Evolutionary conservation across 2,113 vertebrate species (phyloP).

Genomic region (Pseudorasbora parva): DNA sequence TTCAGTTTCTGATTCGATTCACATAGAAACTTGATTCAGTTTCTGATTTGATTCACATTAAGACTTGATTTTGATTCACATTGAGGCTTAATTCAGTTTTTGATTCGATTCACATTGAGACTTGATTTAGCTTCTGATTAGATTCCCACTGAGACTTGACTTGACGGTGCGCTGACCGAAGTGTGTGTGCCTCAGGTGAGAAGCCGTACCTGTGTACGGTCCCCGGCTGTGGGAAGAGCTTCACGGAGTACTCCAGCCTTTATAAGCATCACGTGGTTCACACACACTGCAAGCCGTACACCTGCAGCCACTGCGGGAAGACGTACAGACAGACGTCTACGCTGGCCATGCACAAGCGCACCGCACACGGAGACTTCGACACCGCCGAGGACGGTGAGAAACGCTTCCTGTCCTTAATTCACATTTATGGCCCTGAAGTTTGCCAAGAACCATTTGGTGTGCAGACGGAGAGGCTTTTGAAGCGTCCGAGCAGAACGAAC

Average conservation of each 20-base stretch:
- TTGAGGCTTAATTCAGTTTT: no score
- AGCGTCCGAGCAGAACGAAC: slow-evolving; percentile 56
- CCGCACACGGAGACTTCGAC: slow-evolving; percentile 80
- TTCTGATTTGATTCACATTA: no score
- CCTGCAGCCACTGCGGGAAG: slow-evolving; percentile 82
- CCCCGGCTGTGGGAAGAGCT: slow-evolving; percentile 83
- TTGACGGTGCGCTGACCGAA: no score
- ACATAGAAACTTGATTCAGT: no score
- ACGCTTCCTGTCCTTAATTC: no score
- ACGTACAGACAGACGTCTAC: slow-evolving; percentile 85
- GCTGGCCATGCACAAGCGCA: slow-evolving; percentile 82
- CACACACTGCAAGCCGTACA: slow-evolving; percentile 86
- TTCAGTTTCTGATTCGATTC: no score
- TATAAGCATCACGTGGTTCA: slow-evolving; percentile 88
- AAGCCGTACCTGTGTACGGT: slow-evolving; percentile 84
- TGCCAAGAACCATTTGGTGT: not conserved
- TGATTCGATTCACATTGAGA: no score
- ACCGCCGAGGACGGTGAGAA: slow-evolving; percentile 76
- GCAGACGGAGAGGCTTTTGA: slow-evolving; percentile 60
- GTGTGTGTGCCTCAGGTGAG: slow-evolving; percentile 72
- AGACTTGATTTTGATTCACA: no score
- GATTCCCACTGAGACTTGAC: no score
- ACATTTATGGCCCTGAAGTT: no score
- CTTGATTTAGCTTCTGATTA: no score
- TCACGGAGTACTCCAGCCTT: slow-evolving; percentile 85